phyloP scores from a whole-genome alignment of 2,888 invertebrate species.

The Pedicia rivosa region DNA sequence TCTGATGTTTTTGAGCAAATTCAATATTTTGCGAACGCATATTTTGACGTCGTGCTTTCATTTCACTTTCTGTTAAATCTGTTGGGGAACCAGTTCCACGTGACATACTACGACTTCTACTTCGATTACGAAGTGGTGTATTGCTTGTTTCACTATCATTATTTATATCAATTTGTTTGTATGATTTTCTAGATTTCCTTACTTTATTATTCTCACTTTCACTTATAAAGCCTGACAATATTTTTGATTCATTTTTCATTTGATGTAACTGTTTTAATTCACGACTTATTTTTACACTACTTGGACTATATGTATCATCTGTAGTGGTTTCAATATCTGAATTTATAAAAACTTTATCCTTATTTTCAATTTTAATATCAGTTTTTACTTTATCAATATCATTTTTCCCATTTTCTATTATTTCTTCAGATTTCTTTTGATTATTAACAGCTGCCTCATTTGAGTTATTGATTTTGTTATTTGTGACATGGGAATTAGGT shows the following conservation, averaged over 20 bases:
- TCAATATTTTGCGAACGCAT: slow-evolving; percentile 48
- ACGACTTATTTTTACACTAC: slow-evolving; percentile 27
- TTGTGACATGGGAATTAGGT: not conserved
- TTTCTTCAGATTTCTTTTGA: not conserved
- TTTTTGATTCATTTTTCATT: slow-evolving; percentile 50
- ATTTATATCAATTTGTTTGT: slow-evolving; percentile 7
- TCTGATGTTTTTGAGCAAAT: slow-evolving; percentile 43
- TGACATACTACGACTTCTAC: not conserved
- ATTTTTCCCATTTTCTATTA: not conserved
- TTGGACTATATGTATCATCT: not conserved
- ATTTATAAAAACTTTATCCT: no score
- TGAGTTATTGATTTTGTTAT: not conserved
- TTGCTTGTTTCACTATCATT: slow-evolving; percentile 11
- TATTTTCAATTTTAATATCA: not conserved
- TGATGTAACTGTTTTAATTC: slow-evolving; percentile 47
- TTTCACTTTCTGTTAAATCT: not conserved
- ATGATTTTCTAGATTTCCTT: slow-evolving; percentile 22
- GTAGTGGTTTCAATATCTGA: not conserved
- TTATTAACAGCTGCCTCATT: not conserved
- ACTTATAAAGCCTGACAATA: slow-evolving; percentile 41
- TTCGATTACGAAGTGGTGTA: slow-evolving; percentile 7
- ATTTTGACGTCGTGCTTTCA: slow-evolving; percentile 27
- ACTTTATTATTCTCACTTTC: slow-evolving; percentile 33
- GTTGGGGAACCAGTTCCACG: not conserved
- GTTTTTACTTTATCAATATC: not conserved